phyloP scores from a whole-genome alignment of 2,888 invertebrate genomes.

The Dimorphilus gyrociliatus region DNA sequence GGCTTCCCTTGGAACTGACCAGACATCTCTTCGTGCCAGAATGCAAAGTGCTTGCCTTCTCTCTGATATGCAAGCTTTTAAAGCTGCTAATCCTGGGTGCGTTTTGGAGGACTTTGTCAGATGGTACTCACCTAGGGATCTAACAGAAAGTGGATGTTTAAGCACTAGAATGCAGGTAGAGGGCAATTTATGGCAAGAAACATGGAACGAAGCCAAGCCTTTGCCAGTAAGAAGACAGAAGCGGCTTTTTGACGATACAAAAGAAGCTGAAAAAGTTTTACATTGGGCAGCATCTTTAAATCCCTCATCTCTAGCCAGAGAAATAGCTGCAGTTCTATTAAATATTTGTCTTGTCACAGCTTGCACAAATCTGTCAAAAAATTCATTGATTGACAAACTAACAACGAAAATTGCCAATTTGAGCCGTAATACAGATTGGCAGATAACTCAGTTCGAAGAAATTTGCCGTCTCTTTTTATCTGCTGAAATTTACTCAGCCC shows the following conservation, averaged over 20 bases:
- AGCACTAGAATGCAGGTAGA: constrained; percentile 75
- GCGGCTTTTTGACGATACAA: constrained; percentile 82
- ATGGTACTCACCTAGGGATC: constrained; percentile 95
- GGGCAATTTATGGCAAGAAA: constrained; percentile 78
- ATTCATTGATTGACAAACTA: too few species aligned
- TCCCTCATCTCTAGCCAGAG: too few species aligned
- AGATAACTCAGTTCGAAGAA: too few species aligned
- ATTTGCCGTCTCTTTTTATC: too few species aligned
- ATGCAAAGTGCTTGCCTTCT: constrained; percentile 87
- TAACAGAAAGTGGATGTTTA: constrained; percentile 58
- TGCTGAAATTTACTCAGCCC: too few species aligned
- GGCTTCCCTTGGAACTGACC: constrained; percentile 59
- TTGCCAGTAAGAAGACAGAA: constrained; percentile 75
- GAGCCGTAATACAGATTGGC: too few species aligned
- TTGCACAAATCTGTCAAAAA: too few species aligned
- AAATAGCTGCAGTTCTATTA: too few species aligned
- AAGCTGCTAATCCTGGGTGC: constrained; percentile 86
- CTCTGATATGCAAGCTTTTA: constrained; percentile 97
- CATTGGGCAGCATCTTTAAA: too few species aligned
- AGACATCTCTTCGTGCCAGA: constrained; percentile 65
- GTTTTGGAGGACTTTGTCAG: constrained; percentile 83
- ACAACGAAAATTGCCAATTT: too few species aligned
- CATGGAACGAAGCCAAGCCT: constrained; percentile 74
- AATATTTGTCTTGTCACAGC: too few species aligned
- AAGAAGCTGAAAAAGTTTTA: constrained; percentile 73